A percentile compares a stretch with the other conserved stretches of the same genome.
phyloP scores from a whole-genome alignment of 2,888 invertebrate species.

The Oscheius sp. region DNA sequence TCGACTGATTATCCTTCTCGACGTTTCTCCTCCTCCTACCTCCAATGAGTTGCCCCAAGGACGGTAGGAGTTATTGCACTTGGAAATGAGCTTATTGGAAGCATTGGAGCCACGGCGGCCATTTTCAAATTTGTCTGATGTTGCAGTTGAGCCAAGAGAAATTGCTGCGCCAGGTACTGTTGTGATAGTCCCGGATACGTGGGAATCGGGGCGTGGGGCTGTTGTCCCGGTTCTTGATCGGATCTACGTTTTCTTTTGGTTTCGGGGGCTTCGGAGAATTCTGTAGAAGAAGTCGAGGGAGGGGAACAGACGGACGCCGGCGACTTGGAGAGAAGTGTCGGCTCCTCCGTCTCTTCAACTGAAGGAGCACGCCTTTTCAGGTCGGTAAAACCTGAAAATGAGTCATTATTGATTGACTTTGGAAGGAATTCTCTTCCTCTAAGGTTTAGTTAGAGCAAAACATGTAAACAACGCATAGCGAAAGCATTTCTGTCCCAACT shows the following conservation, averaged over 20 bases:
- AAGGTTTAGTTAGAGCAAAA: too few species aligned
- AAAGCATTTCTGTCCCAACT: too few species aligned
- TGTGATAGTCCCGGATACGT: not conserved
- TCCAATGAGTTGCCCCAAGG: not conserved
- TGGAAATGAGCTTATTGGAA: not conserved
- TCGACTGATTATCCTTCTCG: too few species aligned
- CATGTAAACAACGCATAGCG: too few species aligned
- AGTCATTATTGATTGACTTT: not conserved
- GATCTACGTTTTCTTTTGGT: slow-evolving; percentile 2
- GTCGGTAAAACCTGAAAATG: slow-evolving; percentile 18
- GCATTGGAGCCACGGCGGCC: slow-evolving; percentile 25
- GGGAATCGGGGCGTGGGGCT: slow-evolving; percentile 22
- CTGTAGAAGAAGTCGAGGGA: slow-evolving; percentile 27
- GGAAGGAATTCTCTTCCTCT: too few species aligned
- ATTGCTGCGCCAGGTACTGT: slow-evolving; percentile 30
- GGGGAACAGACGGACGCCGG: slow-evolving; percentile 24
- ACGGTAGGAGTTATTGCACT: not conserved
- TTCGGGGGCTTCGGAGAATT: slow-evolving; percentile 28
- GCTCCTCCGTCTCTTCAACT: slow-evolving; percentile 20
- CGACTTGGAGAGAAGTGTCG: not conserved
- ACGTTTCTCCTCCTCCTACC: not conserved
- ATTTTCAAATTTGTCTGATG: slow-evolving; percentile 34
- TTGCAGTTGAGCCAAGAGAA: slow-evolving; percentile 20
- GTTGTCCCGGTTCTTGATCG: slow-evolving; percentile 2
- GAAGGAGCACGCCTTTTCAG: slow-evolving; percentile 15